Evolutionary conservation across 2,113 vertebrate genomes (phyloP), one percentile per base, ranked within the genome.

Genomic region (Climacteris rufus): DNA sequence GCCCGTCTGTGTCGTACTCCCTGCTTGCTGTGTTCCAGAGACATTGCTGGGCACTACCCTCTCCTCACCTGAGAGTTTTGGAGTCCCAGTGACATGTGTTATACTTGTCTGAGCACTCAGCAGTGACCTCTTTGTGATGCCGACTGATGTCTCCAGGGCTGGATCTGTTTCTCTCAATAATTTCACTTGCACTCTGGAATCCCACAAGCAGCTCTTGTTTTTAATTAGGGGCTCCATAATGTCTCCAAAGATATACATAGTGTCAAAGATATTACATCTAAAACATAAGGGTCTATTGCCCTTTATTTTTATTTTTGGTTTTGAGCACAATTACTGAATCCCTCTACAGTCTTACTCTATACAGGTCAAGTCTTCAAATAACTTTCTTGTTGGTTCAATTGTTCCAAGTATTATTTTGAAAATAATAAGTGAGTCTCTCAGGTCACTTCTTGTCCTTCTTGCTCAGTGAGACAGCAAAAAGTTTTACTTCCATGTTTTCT

Each of bases 141-240:
- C 75, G 74, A 49, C 54, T 92, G 69, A 89, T 93, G 87, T 97
- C 88, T 94, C 83, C 30, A 74, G 83, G 71, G 90, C 39, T 66
- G 33, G 23, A 88, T 92, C 25, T 0, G 2, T 77, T 90, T 86
- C 90, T 96, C 45, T 88, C 75, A 76, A 24, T 89, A 92, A 95
- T 76, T 94, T 85, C 45, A 19, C 15, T 85, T 83, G 66, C 71
- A 80, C 13, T 13, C 86, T 66, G 50, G 24, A 92, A 77, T 89
- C 64, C 60, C 6, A 6, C 33, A 78, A 56, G 47, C 30, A 80
- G 22, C 60, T n/a, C 64, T 59, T 50, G 10, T 49, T 94, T 95
- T 78, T 94, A 96, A 96, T 90, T 78, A 91, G 52, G 59, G 56
- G 11, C 44, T 84, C 42, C 24, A 15, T 83, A 66, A 68, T 78